Base-by-base conservation (phyloP, 2,888 invertebrate genomes). In the Xestia ashworthii region DNA sequence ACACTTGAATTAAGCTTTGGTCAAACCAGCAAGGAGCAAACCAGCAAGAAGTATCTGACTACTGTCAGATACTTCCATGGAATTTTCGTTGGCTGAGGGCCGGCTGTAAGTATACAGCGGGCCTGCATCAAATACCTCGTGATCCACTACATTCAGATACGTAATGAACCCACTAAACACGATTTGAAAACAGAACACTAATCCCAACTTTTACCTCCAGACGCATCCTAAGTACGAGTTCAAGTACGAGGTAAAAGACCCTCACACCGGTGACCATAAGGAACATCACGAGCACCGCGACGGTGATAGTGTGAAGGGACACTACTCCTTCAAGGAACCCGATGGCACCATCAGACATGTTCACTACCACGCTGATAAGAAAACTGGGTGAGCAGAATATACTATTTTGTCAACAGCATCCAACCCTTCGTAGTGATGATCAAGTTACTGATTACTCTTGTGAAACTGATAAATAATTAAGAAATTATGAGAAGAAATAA, bases 201-300 rank as follows among this genome's bases (percentile, higher is more conserved):
- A 71, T 44, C 11, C 22, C 50, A 32, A 62, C 46, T 0, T 74
- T 81, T 74, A 41, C 32, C 25, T 78, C n/a, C 84, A 93, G 93
- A 84, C 90, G 9, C 87, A 91, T 73, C 92, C 93, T 2, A 91
- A 93, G 71, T 93, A 93, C 84, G 91, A 91, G 71, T 96, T 95
- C 89, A 94, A 93, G 83, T 96, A 97, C 87, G 93, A 95, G 66
- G 96, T 97, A 44, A 91, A 93, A 77, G 96, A 97, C 86, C 93
- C 92, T 16, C 95, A 96, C 89, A 97, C 97, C 67, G 95, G 95
- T 25, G 97, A 97, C 91, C 89, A 93, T 88, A 96, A 96, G 91
- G 88, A 89, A 78, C 95, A 96, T 90, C 92, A 94, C 65, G 97
- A 97, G 89, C 91, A 93, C 85, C 90, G 85, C 68, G 83, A 89